A percentile compares a stretch with the other conserved stretches of the same genome.
These are phyloP conservation scores for Tenrec ecaudatus DNA, from an alignment of 2,113 vertebrate genomes.

Conservation along the genomic window DNA sequence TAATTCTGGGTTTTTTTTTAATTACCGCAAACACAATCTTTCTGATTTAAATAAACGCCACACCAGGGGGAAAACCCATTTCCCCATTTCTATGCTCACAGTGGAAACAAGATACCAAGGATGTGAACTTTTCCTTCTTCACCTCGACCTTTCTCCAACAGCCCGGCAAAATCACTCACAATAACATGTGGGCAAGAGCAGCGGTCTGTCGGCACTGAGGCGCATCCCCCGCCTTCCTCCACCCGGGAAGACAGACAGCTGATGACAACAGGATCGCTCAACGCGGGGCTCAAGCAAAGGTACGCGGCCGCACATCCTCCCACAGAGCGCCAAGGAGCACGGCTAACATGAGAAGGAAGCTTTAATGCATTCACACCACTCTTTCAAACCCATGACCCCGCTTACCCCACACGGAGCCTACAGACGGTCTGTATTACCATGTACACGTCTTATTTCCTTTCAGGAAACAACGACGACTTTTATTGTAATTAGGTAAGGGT, in stretches of 20 bases:
- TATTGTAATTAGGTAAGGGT: no score
- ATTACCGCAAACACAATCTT: neutral
- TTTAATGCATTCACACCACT: neutral
- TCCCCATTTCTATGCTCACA: neutral
- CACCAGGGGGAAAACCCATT: neutral
- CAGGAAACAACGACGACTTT: no score
- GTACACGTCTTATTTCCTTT: no score
- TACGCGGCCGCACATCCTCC: neutral
- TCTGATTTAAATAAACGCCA: constrained; percentile 31
- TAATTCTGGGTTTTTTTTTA: neutral
- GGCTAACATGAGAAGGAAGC: neutral
- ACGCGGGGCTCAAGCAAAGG: neutral
- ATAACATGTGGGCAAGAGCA: neutral
- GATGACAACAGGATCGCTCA: neutral
- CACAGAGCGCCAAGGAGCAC: rapidly evolving
- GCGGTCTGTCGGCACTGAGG: neutral
- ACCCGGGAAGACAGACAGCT: neutral
- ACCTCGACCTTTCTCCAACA: neutral
- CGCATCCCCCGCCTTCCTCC: neutral
- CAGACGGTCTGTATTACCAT: neutral
- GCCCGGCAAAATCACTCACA: neutral
- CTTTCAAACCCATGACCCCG: neutral
- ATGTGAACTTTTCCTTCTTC: neutral
- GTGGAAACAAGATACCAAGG: neutral
- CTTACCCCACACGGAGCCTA: neutral